phyloP scores from a whole-genome alignment of 2,113 vertebrate genomes.

The Mesitornis unicolor region DNA sequence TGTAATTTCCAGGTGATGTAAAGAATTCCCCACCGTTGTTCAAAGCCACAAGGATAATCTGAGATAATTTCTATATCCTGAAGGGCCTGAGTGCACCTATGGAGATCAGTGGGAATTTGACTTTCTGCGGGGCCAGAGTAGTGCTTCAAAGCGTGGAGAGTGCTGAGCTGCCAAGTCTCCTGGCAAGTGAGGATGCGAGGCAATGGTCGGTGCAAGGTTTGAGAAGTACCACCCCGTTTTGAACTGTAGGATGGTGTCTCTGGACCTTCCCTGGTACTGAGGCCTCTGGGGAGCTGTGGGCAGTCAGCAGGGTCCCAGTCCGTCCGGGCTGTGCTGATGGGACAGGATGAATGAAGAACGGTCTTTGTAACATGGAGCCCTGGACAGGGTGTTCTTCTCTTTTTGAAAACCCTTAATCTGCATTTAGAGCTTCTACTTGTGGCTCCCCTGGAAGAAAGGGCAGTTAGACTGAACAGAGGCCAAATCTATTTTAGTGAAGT shows the following conservation, averaged over 20 bases:
- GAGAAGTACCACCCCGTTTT: rapidly evolving
- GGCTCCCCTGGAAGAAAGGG: not conserved
- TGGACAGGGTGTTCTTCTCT: not conserved
- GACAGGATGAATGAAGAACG: not conserved
- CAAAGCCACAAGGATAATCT: not conserved
- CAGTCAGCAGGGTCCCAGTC: not conserved
- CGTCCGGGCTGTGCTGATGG: not conserved
- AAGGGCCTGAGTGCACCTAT: not conserved
- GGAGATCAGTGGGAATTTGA: not conserved
- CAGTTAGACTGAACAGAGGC: not conserved
- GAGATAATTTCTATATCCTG: not conserved
- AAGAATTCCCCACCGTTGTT: not conserved
- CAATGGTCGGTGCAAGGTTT: not conserved
- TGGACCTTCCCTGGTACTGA: not conserved
- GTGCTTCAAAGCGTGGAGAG: not conserved
- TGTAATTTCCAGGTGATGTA: not conserved
- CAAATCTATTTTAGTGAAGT: not conserved
- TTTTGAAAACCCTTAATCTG: not conserved
- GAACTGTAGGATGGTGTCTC: not conserved
- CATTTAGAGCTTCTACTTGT: not conserved
- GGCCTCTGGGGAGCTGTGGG: not conserved
- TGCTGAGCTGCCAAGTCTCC: not conserved
- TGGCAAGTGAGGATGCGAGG: not conserved
- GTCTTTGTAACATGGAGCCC: not conserved
- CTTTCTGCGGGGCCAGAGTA: not conserved